Conservation (phyloP, 1,140 invertebrate species). For the Hypsibius dujardini region DNA sequence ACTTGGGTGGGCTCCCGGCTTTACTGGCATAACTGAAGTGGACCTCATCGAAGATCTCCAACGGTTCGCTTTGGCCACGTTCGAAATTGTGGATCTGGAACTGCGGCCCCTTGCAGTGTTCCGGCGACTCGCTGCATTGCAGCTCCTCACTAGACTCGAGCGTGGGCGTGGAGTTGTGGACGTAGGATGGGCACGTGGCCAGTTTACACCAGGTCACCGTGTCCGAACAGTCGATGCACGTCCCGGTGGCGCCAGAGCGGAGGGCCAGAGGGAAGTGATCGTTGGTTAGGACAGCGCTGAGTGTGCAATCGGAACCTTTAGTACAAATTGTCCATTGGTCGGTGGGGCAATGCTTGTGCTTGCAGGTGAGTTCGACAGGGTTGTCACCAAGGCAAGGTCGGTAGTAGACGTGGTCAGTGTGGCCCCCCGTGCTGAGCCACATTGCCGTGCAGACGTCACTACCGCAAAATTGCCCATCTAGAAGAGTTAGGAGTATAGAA, state of each 20-base stretch:
- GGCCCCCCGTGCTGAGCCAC: slow-evolving; percentile 3
- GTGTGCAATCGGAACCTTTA: background rate
- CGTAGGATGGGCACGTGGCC: background rate
- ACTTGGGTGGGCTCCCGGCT: background rate
- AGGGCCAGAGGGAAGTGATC: background rate
- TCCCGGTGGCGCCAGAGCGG: background rate
- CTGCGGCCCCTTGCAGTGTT: slow-evolving; percentile 2
- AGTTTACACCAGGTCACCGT: background rate
- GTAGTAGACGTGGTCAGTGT: background rate
- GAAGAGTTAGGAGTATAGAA: no score
- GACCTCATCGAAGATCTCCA: slow-evolving; percentile 1
- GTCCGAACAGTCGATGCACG: background rate
- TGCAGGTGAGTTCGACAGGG: background rate
- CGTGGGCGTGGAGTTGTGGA: background rate
- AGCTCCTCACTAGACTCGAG: no score
- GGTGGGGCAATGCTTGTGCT: background rate
- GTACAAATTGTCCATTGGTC: background rate
- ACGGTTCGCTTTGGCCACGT: background rate
- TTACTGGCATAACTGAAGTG: background rate
- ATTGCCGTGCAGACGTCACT: background rate
- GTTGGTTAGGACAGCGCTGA: background rate
- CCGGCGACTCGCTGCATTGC: background rate
- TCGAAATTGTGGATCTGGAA: slow-evolving; percentile 6
- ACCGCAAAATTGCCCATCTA: background rate
- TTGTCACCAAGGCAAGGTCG: slow-evolving; percentile 2